These are phyloP conservation scores for Otolemur garnettii DNA, from an alignment of 2,113 vertebrate genomes.

Conservation along the genomic window DNA sequence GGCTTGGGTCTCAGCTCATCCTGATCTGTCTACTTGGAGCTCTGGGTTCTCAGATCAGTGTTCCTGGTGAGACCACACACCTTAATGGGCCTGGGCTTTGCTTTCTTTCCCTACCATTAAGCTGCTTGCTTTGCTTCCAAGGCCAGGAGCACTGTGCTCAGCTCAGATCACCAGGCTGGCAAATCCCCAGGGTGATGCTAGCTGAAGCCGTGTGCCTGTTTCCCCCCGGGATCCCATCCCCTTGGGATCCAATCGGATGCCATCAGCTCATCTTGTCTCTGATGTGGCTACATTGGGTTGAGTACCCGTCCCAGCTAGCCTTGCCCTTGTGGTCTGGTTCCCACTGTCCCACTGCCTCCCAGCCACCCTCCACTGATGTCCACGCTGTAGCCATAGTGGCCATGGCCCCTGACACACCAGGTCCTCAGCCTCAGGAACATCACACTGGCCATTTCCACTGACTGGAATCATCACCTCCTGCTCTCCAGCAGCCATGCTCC, in stretches of 20 bases:
- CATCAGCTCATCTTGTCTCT: not conserved
- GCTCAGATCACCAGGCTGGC: not conserved
- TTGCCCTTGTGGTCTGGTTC: not conserved
- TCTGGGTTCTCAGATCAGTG: not conserved
- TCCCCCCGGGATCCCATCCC: fast-evolving
- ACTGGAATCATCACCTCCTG: not conserved
- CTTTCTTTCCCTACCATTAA: not conserved
- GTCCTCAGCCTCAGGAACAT: too few relatives aligned
- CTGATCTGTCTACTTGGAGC: not conserved
- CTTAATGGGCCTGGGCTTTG: not conserved
- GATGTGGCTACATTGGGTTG: too few relatives aligned
- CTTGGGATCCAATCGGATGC: not conserved
- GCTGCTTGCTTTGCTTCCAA: not conserved
- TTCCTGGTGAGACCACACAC: too few relatives aligned
- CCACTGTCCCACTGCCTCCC: not conserved
- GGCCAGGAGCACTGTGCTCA: not conserved
- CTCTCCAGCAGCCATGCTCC: not conserved
- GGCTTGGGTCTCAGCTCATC: not conserved
- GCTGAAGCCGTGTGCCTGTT: too few relatives aligned
- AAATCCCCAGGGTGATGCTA: not conserved
- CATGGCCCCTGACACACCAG: not conserved
- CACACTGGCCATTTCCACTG: not conserved
- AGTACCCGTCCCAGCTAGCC: too few relatives aligned
- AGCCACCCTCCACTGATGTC: not conserved
- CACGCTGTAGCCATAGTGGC: not conserved